phyloP scores from a whole-genome alignment of 2,888 invertebrate species.

The Lysandra bellargus region DNA sequence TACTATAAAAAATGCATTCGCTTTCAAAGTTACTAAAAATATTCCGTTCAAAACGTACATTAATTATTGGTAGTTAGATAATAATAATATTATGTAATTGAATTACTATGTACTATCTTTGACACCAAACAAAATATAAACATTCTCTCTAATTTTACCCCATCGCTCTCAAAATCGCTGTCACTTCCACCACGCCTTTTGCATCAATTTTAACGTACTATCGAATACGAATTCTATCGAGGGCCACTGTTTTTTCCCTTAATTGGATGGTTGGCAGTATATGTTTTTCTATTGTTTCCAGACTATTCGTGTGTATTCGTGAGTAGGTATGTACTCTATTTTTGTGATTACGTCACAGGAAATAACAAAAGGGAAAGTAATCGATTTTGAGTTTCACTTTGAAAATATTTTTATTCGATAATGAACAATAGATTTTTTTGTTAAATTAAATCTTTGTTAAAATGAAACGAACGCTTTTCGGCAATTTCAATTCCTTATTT shows the following conservation, averaged over 20 bases:
- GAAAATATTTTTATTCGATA: background rate
- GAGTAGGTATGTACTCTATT: background rate
- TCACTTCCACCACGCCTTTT: conserved; percentile 45
- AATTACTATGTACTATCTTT: no score
- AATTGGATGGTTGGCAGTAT: conserved; percentile 63
- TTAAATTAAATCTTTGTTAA: no score
- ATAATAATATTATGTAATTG: no score
- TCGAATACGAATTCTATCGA: conserved; percentile 48
- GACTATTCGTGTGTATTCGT: conserved; percentile 32
- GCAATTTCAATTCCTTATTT: no score
- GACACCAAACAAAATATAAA: no score
- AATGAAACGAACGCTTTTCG: no score
- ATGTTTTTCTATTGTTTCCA: conserved; percentile 50
- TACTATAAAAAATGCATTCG: no score
- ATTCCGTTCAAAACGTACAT: no score
- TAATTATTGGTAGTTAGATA: no score
- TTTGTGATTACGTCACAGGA: conserved; percentile 14
- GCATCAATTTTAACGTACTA: conserved; percentile 64
- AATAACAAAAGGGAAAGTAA: background rate
- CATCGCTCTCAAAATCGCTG: conserved; percentile 40
- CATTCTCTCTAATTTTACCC: no score
- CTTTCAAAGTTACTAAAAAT: no score
- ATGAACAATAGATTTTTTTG: no score
- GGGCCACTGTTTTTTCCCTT: conserved; percentile 65
- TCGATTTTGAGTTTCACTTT: background rate